These are phyloP conservation scores for Abscondita cerata DNA, from an alignment of 2,888 invertebrate genomes.

Conservation along the genomic window DNA sequence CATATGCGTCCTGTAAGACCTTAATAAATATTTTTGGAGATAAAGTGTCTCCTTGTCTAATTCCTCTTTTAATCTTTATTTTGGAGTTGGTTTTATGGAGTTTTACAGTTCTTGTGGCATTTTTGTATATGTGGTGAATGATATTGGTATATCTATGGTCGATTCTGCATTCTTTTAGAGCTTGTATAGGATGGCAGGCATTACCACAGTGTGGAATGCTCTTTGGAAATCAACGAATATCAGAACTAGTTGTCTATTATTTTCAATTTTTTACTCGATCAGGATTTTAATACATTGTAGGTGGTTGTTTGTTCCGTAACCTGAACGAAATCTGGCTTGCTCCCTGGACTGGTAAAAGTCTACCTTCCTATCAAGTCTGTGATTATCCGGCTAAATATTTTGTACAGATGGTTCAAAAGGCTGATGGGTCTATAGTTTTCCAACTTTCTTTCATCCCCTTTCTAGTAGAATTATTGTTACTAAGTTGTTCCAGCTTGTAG, in stretches of 20 bases:
- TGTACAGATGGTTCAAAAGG: no score
- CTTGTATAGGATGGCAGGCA: background rate
- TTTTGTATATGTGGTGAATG: background rate
- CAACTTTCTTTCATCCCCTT: background rate
- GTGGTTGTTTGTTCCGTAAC: no score
- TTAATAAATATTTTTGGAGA: no score
- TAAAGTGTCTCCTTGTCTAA: no score
- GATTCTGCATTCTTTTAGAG: background rate
- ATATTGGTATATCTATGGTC: background rate
- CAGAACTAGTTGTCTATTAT: background rate
- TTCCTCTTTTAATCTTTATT: no score
- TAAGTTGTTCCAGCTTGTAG: background rate
- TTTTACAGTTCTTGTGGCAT: background rate
- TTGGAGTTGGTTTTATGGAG: no score
- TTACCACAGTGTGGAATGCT: background rate
- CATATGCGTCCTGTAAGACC: no score
- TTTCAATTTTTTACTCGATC: background rate
- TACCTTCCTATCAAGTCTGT: background rate
- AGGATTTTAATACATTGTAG: background rate
- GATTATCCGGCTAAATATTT: background rate
- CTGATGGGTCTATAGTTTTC: constrained; percentile 4
- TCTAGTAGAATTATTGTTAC: background rate
- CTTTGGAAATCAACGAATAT: background rate
- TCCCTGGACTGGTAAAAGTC: background rate
- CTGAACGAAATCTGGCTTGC: no score